A percentile compares a stretch with the other conserved stretches of the same genome.
These are phyloP conservation scores for Gulo gulo DNA, from an alignment of 2,113 vertebrate species.

Conservation along the genomic window DNA sequence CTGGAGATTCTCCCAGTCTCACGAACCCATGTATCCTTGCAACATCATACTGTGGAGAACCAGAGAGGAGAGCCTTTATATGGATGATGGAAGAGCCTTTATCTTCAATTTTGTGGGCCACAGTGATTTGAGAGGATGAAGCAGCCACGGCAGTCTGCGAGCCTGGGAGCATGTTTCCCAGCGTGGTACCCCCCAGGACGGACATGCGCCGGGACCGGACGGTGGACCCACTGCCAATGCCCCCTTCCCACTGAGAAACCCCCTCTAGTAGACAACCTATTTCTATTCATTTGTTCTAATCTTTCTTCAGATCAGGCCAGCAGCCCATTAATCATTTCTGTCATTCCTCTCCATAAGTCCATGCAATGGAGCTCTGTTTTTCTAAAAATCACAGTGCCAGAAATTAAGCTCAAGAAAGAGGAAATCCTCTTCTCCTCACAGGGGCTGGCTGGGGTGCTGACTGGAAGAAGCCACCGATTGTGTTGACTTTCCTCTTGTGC, in stretches of 20 bases:
- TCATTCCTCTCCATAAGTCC: conserved; percentile 51
- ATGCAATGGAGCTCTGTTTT: conserved; percentile 65
- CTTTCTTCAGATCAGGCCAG: conserved; percentile 55
- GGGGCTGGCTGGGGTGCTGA: neutral
- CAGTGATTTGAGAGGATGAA: fast-evolving
- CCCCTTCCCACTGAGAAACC: neutral
- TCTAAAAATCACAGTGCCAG: conserved; percentile 52
- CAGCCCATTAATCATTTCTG: conserved; percentile 74
- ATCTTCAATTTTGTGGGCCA: neutral
- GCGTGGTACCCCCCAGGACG: fast-evolving
- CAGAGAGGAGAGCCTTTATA: neutral
- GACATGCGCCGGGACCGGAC: neutral
- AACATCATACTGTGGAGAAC: neutral
- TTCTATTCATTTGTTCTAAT: conserved; percentile 55
- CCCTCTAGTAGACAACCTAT: neutral
- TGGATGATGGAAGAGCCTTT: no score
- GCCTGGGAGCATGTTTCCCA: neutral
- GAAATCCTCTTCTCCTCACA: conserved; percentile 8
- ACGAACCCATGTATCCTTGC: neutral
- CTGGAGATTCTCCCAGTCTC: no score
- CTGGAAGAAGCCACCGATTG: conserved; percentile 19
- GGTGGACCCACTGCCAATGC: neutral
- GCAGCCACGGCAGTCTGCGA: fast-evolving
- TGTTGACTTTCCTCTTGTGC: neutral
- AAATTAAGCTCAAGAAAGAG: conserved; percentile 28